Evolutionary conservation across 2,888 invertebrate species (phyloP), one percentile per base, ranked within the genome.

Genomic region (Cactoblastis cactorum): DNA sequence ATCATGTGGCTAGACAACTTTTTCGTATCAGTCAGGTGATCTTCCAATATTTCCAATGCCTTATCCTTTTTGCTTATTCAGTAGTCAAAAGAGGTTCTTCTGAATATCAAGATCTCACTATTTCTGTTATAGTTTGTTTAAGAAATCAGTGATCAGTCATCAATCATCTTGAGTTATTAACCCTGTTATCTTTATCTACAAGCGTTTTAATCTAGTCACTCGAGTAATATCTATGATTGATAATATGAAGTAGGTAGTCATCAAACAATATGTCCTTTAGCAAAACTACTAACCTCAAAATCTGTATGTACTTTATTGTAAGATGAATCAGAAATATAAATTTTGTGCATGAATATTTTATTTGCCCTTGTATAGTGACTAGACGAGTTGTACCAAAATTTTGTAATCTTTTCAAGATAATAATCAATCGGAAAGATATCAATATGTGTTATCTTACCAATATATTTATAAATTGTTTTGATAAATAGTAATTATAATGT

Each of bases 1-100:
- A 39, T 58, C 58, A 58, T 56, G 58, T 53, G 58, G 58, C 43
- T 52, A 45, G 15, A 37, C 28, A 43, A 37, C 37, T 34, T 18
- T 47, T 45, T 5, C 45, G 12, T 46, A 22, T 14, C 12, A 53
- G 54, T 58, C 58, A 56, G 54, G 53, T 58, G 56, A 58, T 52
- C 41, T 17, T 17, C 24, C 15, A 48, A 48, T 24, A 48, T 5
- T 14, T 34, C 18, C 37, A 24, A 11, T 38, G 19, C 24, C 47
- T 37, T 37, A 48, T 48, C 24, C 15, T 47, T 41, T 15, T 24
- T 9, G 28, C 28, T 32, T 15, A 43, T 9, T 8, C 6, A 32
- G 28, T 28, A 43, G 32, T 11, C 39, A 11, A 5, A 22, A 22
- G 12, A 22, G 9, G 3, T 11, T 12, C 2, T 11, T 22, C 4